Evolutionary conservation across 1,140 invertebrate species (phyloP), one percentile per base, ranked within the genome.

Genomic region (Drosophila ohnishii): DNA sequence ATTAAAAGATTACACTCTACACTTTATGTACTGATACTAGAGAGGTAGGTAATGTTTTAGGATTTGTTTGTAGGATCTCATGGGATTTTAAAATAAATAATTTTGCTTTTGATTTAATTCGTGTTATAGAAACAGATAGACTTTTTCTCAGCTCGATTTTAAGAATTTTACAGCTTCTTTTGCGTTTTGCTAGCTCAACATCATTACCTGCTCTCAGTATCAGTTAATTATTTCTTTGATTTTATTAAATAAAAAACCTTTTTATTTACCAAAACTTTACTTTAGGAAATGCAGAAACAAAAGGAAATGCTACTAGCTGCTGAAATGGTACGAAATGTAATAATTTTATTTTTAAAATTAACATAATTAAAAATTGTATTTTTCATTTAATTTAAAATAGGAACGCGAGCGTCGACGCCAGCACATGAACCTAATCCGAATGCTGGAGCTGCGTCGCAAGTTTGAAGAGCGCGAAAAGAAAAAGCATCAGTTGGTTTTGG

Each of bases 331-430:
- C 94, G 22, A 22, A 22, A 22, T 22, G 22, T 2, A 22, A 22
- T 22, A 2, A 1, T 22, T 22, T 22, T 22, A 22, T 22, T 22
- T 22, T 2, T 22, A 22, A 22, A 22, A 22, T 22, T 22, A 22
- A 22, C 22, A 22, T 22, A 22, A 22, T 22, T 22, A 22, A 22
- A 22, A 22, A 22, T 22, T 22, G 22, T 22, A 22, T 22, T 22
- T 22, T 22, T 22, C 2, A 22, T 22, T 22, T 22, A 1, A 22
- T 22, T 22, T 1, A 22, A 22, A 13, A 84, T 19, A 98, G 97
- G 98, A 98, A 92, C 93, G 97, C 53, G 98, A 99, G 92, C 93
- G 98, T 89, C 93, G 97, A 83, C 93, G 97, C 42, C 97, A 98
- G 90, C 97, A 98, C 90, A 96, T 97, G 92, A 93, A 96, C 2